These are phyloP conservation scores for Aramus guarauna DNA, from an alignment of 2,113 vertebrate species.

Conservation along the genomic window DNA sequence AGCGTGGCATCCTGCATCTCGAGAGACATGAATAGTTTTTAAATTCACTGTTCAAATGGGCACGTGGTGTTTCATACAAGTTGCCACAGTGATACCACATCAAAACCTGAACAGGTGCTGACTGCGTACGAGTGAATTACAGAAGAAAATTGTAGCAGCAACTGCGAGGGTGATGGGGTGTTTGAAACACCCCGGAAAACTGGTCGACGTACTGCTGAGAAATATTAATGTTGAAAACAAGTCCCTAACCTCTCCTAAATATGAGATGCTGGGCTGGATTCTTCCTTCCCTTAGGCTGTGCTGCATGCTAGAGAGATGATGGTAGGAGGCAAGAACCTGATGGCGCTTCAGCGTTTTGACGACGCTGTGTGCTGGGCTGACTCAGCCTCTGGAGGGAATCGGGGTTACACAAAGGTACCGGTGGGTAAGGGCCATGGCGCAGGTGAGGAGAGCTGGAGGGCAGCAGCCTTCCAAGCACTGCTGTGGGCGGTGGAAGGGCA, in stretches of 20 bases:
- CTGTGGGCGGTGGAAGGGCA: not conserved
- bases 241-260: not conserved
- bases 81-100: not conserved
- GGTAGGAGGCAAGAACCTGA: no score
- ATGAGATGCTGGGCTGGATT: not conserved
- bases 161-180: not conserved
- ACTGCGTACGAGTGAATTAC: not conserved
- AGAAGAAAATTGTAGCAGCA: not conserved
- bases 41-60: not conserved
- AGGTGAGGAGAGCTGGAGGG: not conserved
- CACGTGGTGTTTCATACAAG: not conserved
- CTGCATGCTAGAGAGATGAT: not conserved
- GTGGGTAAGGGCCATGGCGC: rapidly evolving
- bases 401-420: not conserved
- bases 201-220: not conserved
- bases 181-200: not conserved
- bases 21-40: not conserved
- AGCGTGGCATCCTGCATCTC: not conserved
- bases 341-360: not conserved
- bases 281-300: not conserved
- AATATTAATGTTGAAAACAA: not conserved
- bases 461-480: not conserved
- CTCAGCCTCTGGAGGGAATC: not conserved
- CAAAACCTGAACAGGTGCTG: not conserved
- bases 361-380: not conserved